phyloP scores from a whole-genome alignment of 2,113 vertebrate species.

The Paradisaea rubra region DNA sequence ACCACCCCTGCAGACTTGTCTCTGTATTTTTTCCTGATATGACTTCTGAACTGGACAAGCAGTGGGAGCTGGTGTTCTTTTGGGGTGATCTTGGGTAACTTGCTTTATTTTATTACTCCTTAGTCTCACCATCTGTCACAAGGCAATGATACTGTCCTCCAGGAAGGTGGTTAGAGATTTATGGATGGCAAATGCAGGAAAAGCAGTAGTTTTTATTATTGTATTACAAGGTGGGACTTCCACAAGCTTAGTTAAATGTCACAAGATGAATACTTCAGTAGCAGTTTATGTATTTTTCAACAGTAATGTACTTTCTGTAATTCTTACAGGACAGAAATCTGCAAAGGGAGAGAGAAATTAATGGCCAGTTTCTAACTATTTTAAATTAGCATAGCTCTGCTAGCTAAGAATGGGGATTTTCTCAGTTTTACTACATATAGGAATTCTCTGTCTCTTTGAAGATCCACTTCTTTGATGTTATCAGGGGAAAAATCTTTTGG shows the following conservation, averaged over 20 bases:
- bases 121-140: neutral
- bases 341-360: neutral
- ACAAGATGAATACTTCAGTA: neutral
- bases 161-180: constrained; percentile 4
- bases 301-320: neutral
- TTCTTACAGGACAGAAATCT: neutral
- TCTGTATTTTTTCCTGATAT: neutral
- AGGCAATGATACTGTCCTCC: neutral
- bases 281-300: neutral
- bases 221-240: constrained; percentile 3
- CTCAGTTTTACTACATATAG: neutral
- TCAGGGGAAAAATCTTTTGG: neutral
- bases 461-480: neutral
- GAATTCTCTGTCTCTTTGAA: neutral
- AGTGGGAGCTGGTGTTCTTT: neutral
- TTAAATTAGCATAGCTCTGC: neutral
- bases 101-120: neutral
- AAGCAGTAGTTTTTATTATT: constrained; percentile 11
- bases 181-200: neutral
- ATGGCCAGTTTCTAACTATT: neutral
- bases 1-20: neutral
- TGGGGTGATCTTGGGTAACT: neutral
- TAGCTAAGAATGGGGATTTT: neutral
- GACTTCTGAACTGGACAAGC: neutral
- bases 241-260: neutral